These are phyloP conservation scores for Cydia fagiglandana DNA, from an alignment of 1,140 invertebrate genomes.

Conservation along the genomic window DNA sequence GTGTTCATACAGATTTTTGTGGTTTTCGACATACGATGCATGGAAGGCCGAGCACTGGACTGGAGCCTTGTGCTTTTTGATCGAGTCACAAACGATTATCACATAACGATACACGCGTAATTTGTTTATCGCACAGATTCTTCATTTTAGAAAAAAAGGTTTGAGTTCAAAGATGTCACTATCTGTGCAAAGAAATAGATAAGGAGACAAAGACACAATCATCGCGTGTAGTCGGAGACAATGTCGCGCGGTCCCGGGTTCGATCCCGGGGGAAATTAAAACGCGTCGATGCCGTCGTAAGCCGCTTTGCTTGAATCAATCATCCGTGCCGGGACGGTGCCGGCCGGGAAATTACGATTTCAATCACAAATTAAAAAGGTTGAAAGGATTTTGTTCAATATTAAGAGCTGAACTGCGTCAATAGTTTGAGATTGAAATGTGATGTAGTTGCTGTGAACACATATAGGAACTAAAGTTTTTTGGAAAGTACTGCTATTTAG, in stretches of 20 bases:
- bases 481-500: no score
- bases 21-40: no score
- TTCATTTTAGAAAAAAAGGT: no score
- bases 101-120: no score
- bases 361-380: background rate
- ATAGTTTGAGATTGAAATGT: no score
- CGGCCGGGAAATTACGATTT: constrained; percentile 22
- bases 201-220: constrained; percentile 2
- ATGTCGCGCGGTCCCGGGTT: constrained; percentile 9
- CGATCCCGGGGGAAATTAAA: constrained; percentile 23
- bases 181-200: background rate
- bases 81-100: no score
- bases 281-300: constrained; percentile 13
- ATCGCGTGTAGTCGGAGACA: background rate
- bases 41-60: no score
- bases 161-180: background rate
- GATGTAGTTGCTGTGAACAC: no score
- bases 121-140: no score
- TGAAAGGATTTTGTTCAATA: background rate
- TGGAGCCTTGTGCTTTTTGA: no score
- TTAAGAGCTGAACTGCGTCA: background rate
- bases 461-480: no score
- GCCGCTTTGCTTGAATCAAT: constrained; percentile 23
- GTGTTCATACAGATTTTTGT: no score
- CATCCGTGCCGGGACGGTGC: background rate